Evolutionary conservation across 1,140 invertebrate genomes (phyloP), one percentile per base, ranked within the genome.

Genomic region (Drosophila subobscura): DNA sequence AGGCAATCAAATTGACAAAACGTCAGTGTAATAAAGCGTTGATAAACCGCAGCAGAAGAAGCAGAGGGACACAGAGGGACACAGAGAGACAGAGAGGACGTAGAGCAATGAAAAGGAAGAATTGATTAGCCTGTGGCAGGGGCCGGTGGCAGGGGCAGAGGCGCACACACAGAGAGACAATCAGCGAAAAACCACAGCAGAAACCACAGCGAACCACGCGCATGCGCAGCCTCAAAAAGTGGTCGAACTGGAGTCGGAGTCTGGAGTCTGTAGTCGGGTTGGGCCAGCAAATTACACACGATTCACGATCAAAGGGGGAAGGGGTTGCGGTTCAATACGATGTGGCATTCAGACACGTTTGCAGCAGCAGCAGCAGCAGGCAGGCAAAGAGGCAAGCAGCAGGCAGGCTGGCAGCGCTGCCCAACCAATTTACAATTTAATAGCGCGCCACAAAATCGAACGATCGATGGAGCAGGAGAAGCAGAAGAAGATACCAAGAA

Each of bases 1-100:
- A 81, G 77, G 81, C 86, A 89, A 90, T 90, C 86, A 90, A 90
- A 83, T 90, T 90, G 86, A 90, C 86, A 90, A 86, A 90, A 86
- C 76, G 86, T 90, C 86, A 90, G 73, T 79, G 67, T 77, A 90
- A 90, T 90, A 85, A 90, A 83, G 86, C 86, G 86, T 83, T 90
- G 86, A 90, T 86, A 90, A 90, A 89, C 85, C 80, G 75, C 85
- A 72, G 51, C 23, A 56, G 42, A 45, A 63, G 47, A 14, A 49
- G 20, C 52, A 52, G 29, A 54, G 25, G 44, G n/a, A 25, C n/a
- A 59, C 41, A 49, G 55, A 55, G 29, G 37, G 14, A n/a, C n/a
- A n/a, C n/a, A 33, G 37, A 70, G 46, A 65, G 44, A 72, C 60
- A 61, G 33, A 37, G 29, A 37, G 40, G 51, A 63, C 50, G 25